Percentiles rank a stretch among this genome's conserved stretches.
These are phyloP conservation scores for Nebria salina DNA, from an alignment of 2,888 invertebrate genomes.

Conservation along the genomic window DNA sequence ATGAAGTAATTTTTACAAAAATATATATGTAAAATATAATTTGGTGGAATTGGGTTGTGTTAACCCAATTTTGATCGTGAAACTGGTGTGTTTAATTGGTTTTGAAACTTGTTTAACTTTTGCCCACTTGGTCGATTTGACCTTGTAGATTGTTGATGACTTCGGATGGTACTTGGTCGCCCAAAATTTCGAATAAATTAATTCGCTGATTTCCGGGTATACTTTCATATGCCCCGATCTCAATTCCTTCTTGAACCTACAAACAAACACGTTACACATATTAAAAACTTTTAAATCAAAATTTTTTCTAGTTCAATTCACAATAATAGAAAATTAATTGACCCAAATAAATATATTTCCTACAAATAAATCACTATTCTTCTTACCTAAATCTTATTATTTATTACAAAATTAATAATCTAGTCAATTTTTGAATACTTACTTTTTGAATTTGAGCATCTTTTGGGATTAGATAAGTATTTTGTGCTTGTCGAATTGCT, in stretches of 20 bases:
- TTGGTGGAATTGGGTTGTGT: neutral
- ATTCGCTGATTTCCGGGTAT: conserved; percentile 87
- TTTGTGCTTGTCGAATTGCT: conserved; percentile 88
- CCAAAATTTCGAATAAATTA: conserved; percentile 84
- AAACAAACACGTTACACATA: neutral
- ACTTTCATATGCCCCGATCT: conserved; percentile 85
- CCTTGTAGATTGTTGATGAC: conserved; percentile 88
- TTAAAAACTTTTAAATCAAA: neutral
- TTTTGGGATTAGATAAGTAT: conserved; percentile 84
- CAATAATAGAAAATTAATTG: too few species aligned
- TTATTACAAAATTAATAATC: too few species aligned
- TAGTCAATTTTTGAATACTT: conserved; percentile 39
- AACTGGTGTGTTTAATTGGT: neutral
- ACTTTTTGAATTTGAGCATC: conserved; percentile 89
- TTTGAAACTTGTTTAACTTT: conserved; percentile 61
- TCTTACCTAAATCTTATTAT: too few species aligned
- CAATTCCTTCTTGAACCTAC: conserved; percentile 84
- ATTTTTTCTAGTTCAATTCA: too few species aligned
- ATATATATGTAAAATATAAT: neutral
- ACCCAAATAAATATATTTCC: too few species aligned
- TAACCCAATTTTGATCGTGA: neutral
- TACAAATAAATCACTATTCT: too few species aligned
- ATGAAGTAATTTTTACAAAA: neutral
- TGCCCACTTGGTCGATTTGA: conserved; percentile 86
- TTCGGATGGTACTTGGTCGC: conserved; percentile 86